Base-by-base conservation (phyloP, 1,140 invertebrate genomes). In the Drosophila serrata region DNA sequence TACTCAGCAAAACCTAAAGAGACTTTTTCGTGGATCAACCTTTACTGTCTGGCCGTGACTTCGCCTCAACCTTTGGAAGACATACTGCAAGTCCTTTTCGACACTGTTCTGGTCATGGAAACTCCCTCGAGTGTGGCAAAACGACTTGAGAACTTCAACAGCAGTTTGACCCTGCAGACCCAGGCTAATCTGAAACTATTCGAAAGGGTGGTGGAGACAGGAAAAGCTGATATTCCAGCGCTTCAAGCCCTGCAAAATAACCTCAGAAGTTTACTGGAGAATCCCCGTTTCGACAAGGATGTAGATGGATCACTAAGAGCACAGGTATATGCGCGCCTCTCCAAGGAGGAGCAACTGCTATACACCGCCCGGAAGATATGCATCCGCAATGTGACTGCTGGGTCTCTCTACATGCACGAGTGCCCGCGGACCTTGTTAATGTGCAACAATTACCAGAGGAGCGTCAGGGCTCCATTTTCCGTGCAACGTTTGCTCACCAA, bases 361-460 rank as follows among this genome's bases (percentile, higher is more conserved):
- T 90, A 68, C 43, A 84, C 69, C 5, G 81, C 79, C 3, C 75
- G 49, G 9, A 80, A 85, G 31, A 46, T 91, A n/a, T 91, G 90
- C 45, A 56, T 91, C 17, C 79, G 68, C 8, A 91, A 91, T 37
- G 35, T 51, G 1, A 91, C 78, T 1, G 12, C 69, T 7, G 37
- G 9, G 8, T 69, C 73, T 51, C 51, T 46, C 39, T 91, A 91
- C 29, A 49, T 91, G 27, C 80, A 85, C 53, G 90, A 91, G 55
- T 91, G 90, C 15, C 73, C 84, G 13, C 70, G 85, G 17, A 82
- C 88, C 2, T 80, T 70, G 39, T 39, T 91, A 8, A 88, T 91
- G 39, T 91, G 90, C 65, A 86, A 63, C 8, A 90, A 86, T 57
- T 78, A 90, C 48, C 43, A 58, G 8, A 90, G 84, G 39, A 35